Conservation (phyloP, 2,888 invertebrate species). For the Dasypogon diadema region DNA sequence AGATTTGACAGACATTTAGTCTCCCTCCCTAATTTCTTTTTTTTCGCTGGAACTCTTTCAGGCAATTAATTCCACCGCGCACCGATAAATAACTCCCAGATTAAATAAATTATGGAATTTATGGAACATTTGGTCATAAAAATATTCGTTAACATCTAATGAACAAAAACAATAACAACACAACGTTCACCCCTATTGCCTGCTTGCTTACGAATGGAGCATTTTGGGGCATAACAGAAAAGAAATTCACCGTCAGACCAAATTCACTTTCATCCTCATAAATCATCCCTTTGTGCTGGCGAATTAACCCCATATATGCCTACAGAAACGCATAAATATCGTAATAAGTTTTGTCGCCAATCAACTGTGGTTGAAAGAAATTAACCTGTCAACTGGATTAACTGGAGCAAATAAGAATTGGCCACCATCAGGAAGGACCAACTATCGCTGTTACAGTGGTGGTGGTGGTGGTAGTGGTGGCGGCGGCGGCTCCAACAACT, state of each 20-base stretch:
- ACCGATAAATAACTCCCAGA: constrained; percentile 36
- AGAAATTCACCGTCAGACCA: background rate
- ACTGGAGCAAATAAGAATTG: constrained; percentile 18
- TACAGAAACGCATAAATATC: constrained; percentile 42
- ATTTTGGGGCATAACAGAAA: no score
- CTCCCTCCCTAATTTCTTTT: no score
- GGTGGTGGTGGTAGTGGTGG: no score
- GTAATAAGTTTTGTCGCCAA: constrained; percentile 52
- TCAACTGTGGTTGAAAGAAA: constrained; percentile 55
- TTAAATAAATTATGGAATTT: constrained; percentile 43
- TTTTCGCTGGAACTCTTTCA: background rate
- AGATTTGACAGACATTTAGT: constrained; percentile 19
- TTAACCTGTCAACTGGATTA: constrained; percentile 55
- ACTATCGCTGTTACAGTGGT: no score
- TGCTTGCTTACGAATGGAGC: no score
- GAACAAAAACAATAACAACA: constrained; percentile 10
- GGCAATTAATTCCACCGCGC: constrained; percentile 39
- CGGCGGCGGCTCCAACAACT: background rate
- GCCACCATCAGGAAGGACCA: constrained; percentile 1
- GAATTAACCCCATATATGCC: constrained; percentile 24
- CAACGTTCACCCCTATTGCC: background rate
- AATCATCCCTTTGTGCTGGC: constrained; percentile 42
- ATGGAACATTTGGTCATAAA: constrained; percentile 37
- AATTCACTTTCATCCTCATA: constrained; percentile 38
- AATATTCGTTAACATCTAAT: constrained; percentile 28